Evolutionary conservation across 2,888 invertebrate species (phyloP), one percentile per base, ranked within the genome.

Genomic region (Eilema depressum): DNA sequence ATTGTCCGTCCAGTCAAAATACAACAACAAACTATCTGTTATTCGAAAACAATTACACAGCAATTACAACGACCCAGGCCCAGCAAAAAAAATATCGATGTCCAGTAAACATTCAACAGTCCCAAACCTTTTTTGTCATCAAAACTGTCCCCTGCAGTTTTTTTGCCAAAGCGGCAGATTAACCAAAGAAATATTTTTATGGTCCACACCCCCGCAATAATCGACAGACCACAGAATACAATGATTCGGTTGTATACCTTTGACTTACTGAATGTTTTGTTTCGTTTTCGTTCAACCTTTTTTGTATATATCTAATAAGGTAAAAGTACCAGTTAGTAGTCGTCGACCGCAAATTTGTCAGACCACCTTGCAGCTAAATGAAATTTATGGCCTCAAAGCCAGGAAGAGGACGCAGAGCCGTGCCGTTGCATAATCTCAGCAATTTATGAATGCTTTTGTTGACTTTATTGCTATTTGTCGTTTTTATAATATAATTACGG

Each of bases 291-390:
- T 56, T 65, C 59, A 67, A 14, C 63, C 64, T 80, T 85, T 85
- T 83, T 79, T 84, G 83, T 85, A 83, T 83, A 77, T 81, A 73
- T 81, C 75, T 87, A 85, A 86, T 87, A 88, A 88, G 87, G 86
- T 88, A 87, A 83, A 84, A 83, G 85, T 83, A 82, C 80, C 88
- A 85, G 86, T 85, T 84, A 85, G 88, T 86, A 86, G 89, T 83
- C 82, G 87, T 78, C 90, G 87, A 94, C 94, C 94, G 95, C 95
- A 95, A 95, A 95, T 95, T 95, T 94, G 95, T 93, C 93, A 92
- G 95, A 94, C 95, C 95, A 95, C 95, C 95, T 95, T 94, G 94
- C 93, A 91, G 92, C 89, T 88, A 90, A 91, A 92, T 91, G 88
- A 92, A 92, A 95, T 95, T 94, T 95, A 95, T 94, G 91, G 90